phyloP scores from a whole-genome alignment of 1,140 invertebrate species.

The Zaprionus nigranus region DNA sequence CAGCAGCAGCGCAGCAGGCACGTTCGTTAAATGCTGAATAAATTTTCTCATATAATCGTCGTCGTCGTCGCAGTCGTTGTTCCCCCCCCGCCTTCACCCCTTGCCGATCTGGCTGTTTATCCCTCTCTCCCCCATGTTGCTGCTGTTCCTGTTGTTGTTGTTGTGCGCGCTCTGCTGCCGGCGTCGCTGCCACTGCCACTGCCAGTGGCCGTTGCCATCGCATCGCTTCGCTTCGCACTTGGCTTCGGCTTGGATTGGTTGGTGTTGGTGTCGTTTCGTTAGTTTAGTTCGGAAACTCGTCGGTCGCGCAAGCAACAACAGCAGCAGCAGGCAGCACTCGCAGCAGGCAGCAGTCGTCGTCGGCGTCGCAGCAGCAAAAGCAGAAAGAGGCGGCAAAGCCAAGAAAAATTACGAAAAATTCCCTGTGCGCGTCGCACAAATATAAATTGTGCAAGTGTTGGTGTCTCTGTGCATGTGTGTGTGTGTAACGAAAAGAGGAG shows the following conservation, averaged over 20 bases:
- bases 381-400: conserved; percentile 41
- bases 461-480: conserved; percentile 8
- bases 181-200: conserved; percentile 39
- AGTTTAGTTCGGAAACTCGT: conserved; percentile 84
- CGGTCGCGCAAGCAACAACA: conserved; percentile 74
- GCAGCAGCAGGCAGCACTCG: conserved; percentile 16
- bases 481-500: conserved; percentile 4
- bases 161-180: conserved; percentile 48
- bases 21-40: conserved; percentile 80
- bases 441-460: conserved; percentile 27
- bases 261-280: conserved; percentile 70
- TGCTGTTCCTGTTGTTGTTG: conserved; percentile 45
- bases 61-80: conserved; percentile 49
- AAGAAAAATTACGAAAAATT: conserved; percentile 53
- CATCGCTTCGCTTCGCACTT: conserved; percentile 48
- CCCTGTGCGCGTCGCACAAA: conserved; percentile 42
- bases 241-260: conserved; percentile 70
- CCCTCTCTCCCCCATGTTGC: conserved; percentile 21
- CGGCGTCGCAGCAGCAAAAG: conserved; percentile 25
- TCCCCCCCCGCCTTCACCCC: neutral
- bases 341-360: conserved; percentile 34
- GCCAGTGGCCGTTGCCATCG: conserved; percentile 33
- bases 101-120: conserved; percentile 5
- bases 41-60: conserved; percentile 77
- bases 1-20: conserved; percentile 41